phyloP scores from a whole-genome alignment of 30 jellyfish, hydroid and myxozoan genomes.

The Pseudorhiza aurosa region DNA sequence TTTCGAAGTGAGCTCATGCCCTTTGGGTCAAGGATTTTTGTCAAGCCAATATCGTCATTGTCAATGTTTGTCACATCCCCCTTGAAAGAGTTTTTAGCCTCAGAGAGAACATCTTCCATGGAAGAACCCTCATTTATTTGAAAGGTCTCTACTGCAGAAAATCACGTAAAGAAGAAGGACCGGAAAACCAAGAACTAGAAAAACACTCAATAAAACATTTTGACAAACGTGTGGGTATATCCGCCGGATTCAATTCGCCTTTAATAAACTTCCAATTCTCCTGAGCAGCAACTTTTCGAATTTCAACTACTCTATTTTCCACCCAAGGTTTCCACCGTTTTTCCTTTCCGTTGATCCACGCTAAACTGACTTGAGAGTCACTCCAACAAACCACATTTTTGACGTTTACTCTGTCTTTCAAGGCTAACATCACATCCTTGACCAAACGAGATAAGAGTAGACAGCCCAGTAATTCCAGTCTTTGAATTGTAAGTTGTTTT shows the following conservation, averaged over 20 bases:
- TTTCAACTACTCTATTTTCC: slow-evolving; percentile 52
- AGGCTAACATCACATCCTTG: slow-evolving; percentile 2
- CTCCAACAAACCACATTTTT: slow-evolving; percentile 9
- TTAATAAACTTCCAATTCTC: slow-evolving; percentile 25
- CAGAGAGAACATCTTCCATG: background rate
- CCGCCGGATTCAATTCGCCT: slow-evolving; percentile 48
- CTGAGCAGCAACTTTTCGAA: slow-evolving; percentile 3
- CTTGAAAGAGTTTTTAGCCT: too few relatives aligned
- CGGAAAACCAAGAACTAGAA: slow-evolving; percentile 56
- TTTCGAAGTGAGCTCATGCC: slow-evolving; percentile 14
- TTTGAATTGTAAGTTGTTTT: slow-evolving; percentile 20
- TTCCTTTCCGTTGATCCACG: slow-evolving; percentile 43
- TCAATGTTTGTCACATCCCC: background rate
- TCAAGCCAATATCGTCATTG: background rate
- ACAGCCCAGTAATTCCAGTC: slow-evolving; percentile 27
- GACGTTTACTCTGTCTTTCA: background rate
- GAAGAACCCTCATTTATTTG: slow-evolving; percentile 6
- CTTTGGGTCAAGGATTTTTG: background rate
- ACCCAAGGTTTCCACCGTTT: slow-evolving; percentile 24
- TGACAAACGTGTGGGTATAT: slow-evolving; percentile 56
- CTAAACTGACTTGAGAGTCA: slow-evolving; percentile 14
- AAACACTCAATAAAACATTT: background rate
- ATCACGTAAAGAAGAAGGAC: too few relatives aligned
- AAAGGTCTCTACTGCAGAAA: background rate
- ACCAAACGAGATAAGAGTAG: slow-evolving; percentile 27